Conservation (phyloP, 2,797 vertebrate species). For the Microtus californicus region DNA sequence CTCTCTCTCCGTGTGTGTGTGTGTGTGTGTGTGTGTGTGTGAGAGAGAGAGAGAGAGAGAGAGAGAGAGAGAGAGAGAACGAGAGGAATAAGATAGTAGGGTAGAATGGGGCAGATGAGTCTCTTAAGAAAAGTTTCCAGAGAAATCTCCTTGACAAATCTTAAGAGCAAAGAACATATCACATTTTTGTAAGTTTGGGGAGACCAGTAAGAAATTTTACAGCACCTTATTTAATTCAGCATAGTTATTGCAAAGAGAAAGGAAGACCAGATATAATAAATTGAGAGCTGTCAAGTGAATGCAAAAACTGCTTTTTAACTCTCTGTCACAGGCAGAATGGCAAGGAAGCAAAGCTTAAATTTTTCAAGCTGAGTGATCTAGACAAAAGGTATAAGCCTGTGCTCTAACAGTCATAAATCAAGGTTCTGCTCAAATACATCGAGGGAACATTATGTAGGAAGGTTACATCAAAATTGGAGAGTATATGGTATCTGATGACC, state of each 20-base stretch:
- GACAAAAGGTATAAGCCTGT: background rate
- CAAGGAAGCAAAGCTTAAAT: background rate
- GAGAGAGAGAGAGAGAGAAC: background rate
- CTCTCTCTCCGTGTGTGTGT: too few relatives aligned
- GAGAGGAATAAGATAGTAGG: background rate
- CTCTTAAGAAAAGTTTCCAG: background rate
- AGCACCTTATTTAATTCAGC: background rate
- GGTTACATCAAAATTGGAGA: background rate
- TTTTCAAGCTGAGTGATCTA: background rate
- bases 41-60: background rate
- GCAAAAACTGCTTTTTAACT: background rate
- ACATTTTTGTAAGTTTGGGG: background rate
- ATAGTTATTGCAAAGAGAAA: background rate
- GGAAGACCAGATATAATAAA: background rate
- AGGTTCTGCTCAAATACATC: background rate
- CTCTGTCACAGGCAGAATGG: background rate
- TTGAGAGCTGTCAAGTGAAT: background rate
- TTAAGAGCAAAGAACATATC: background rate
- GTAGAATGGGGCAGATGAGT: background rate
- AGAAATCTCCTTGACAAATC: background rate
- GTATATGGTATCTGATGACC: background rate
- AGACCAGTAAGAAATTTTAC: background rate
- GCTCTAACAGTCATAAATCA: background rate
- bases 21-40: too few relatives aligned
- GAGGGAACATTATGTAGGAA: background rate